Base-by-base conservation (phyloP, 2,797 vertebrate species). In the Sphaeramia orbicularis region DNA sequence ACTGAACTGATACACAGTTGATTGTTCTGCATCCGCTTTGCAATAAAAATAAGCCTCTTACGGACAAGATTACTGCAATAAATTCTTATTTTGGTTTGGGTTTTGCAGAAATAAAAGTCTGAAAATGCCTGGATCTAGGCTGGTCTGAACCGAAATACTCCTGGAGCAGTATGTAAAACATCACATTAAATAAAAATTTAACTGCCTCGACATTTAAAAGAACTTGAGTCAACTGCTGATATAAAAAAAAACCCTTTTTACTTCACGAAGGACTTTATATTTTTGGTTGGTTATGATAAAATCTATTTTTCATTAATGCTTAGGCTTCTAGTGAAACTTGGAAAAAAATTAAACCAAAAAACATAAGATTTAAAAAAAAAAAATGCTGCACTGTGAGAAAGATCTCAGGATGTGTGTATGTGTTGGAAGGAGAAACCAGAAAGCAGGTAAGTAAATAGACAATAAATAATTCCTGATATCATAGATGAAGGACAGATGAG, bases 181-280 rank as follows among this genome's bases (percentile, higher is more conserved):
- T 74, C 54, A 50, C 51, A 68, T 82, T 74, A 72, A 79, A 78
- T 74, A 65, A 76, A 79, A 42, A 16, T 67, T 80, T 62, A 84
- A 80, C 64, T 66, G 71, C 30, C 27, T 16, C 84, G 79, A 84
- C 83, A 86, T 86, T 89, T 81, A 78, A 76, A 80, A 71, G 30
- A 81, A 75, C 54, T 60, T 35, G 60, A 65, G 58, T 66, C 54
- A 75, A 64, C 27, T 65, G 16, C 56, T 62, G 35, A 62, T 48
- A 60, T 54, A 56, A 53, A 74, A 44, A 43, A 54, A 47, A 71
- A 78, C 55, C 1, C 15, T 4, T 13, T 63, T 58, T 40, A 61
- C 10, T 57, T 63, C 21, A 21, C 32, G 2, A 5, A 10, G 18
- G 18, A 44, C 36, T 58, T 44, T 2, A 35, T 71, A 42, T 41